Evolutionary conservation across 2,797 vertebrate genomes (phyloP).

Genomic region (Hyperoplus immaculatus): DNA sequence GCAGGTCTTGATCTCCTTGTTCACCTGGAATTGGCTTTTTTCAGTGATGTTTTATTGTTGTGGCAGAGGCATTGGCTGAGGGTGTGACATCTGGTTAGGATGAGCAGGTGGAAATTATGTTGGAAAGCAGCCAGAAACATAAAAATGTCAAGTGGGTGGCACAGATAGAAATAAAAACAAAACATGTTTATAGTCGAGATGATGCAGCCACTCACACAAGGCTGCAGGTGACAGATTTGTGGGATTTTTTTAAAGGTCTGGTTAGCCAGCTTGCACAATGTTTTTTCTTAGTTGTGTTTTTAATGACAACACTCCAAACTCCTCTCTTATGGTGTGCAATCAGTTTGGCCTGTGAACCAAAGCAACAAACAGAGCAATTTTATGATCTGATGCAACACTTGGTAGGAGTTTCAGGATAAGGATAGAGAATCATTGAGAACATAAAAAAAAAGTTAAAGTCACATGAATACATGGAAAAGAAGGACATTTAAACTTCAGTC

Average conservation of each 20-base stretch:
- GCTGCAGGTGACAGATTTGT: conserved; percentile 35
- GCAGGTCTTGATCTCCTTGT: conserved; percentile 42
- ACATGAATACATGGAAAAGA: no score
- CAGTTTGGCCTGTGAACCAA: background rate
- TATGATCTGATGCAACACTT: background rate
- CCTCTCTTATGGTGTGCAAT: background rate
- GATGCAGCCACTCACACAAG: conserved; percentile 20
- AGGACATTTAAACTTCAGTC: no score
- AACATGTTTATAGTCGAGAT: conserved; percentile 42
- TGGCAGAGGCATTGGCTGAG: conserved; percentile 39
- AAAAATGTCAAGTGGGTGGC: conserved; percentile 28
- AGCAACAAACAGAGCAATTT: background rate
- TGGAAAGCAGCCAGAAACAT: conserved; percentile 40
- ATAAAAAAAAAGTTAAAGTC: background rate
- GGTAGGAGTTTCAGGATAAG: background rate
- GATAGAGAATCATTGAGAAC: background rate
- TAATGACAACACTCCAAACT: background rate
- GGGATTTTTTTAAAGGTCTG: conserved; percentile 12
- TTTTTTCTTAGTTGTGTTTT: background rate
- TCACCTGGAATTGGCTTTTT: conserved; percentile 50
- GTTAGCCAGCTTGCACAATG: background rate
- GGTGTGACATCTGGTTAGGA: conserved; percentile 57
- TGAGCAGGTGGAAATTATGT: conserved; percentile 53
- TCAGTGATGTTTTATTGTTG: conserved; percentile 23
- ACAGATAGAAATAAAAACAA: conserved; percentile 37